Evolutionary conservation across 2,888 invertebrate species (phyloP).

Genomic region (Morpho helenor): DNA sequence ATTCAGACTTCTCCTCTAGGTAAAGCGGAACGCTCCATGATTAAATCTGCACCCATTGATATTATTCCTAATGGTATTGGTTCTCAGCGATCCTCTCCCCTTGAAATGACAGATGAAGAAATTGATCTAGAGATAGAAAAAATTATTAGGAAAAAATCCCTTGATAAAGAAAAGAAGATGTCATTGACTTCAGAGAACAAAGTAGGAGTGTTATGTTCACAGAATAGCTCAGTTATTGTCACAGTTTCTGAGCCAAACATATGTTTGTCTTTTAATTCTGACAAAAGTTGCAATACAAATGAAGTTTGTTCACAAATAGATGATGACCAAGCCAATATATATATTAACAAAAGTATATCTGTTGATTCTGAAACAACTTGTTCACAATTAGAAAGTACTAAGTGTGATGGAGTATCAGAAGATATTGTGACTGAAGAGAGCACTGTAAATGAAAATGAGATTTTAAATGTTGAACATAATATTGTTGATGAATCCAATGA

Average conservation of each 20-base stretch:
- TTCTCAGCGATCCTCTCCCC: slow-evolving; percentile 77
- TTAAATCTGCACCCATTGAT: slow-evolving; percentile 84
- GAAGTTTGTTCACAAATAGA: slow-evolving; percentile 36
- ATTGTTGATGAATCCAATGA: slow-evolving; percentile 52
- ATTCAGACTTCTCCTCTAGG: slow-evolving; percentile 64
- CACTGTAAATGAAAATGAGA: slow-evolving; percentile 43
- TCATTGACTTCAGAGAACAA: slow-evolving; percentile 46
- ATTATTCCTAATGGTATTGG: slow-evolving; percentile 76
- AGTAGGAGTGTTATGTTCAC: slow-evolving; percentile 26
- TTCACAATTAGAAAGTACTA: slow-evolving; percentile 44
- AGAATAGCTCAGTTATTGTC: slow-evolving; percentile 18
- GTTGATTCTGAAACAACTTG: slow-evolving; percentile 37
- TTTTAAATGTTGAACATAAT: slow-evolving; percentile 54
- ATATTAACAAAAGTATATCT: slow-evolving; percentile 37
- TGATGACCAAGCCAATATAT: slow-evolving; percentile 37
- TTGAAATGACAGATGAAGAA: slow-evolving; percentile 82
- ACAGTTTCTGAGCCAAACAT: slow-evolving; percentile 28
- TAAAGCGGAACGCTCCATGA: slow-evolving; percentile 61
- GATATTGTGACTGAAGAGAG: slow-evolving; percentile 39
- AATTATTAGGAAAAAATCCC: slow-evolving; percentile 78
- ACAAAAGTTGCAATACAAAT: slow-evolving; percentile 39
- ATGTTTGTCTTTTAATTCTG: slow-evolving; percentile 44
- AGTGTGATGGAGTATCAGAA: slow-evolving; percentile 42
- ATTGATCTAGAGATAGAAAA: slow-evolving; percentile 84
- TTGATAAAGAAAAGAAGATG: slow-evolving; percentile 63